Percentiles rank a stretch among this genome's conserved stretches.
Conservation (phyloP, 1,140 invertebrate species). For the Drosophila kikkawai region DNA sequence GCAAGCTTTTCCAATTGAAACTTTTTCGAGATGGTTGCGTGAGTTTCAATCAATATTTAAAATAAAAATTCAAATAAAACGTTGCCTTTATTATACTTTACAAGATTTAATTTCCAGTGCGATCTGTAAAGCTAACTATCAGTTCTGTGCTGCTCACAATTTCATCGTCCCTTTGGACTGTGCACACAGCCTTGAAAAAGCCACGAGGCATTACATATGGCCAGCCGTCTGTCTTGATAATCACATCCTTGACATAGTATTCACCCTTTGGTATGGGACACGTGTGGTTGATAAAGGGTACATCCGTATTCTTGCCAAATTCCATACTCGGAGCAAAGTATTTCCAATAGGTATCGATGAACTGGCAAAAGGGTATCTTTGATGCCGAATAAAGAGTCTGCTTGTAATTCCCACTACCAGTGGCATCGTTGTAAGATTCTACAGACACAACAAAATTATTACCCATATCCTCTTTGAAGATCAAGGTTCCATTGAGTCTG, state of each 20-base stretch:
- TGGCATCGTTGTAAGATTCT: neutral
- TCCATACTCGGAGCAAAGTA: neutral
- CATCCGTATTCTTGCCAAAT: neutral
- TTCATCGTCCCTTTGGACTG: neutral
- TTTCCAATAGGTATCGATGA: neutral
- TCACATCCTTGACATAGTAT: neutral
- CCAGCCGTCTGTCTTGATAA: neutral
- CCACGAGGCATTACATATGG: neutral
- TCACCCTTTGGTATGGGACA: neutral
- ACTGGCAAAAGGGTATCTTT: neutral
- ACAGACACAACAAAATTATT: neutral
- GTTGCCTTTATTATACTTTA: too few species aligned
- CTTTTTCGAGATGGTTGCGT: constrained; percentile 36
- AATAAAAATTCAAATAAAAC: too few species aligned
- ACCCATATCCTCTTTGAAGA: neutral
- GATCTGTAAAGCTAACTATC: neutral
- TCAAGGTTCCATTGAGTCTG: neutral
- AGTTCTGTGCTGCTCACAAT: neutral
- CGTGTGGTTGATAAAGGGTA: neutral
- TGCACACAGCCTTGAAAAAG: neutral
- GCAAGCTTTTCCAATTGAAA: constrained; percentile 46
- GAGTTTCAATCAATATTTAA: neutral
- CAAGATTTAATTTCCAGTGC: too few species aligned
- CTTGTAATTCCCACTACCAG: neutral
- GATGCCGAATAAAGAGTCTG: neutral